Evolutionary conservation across 2,113 vertebrate species (phyloP).

Genomic region (Hydrochoerus hydrochaeris): DNA sequence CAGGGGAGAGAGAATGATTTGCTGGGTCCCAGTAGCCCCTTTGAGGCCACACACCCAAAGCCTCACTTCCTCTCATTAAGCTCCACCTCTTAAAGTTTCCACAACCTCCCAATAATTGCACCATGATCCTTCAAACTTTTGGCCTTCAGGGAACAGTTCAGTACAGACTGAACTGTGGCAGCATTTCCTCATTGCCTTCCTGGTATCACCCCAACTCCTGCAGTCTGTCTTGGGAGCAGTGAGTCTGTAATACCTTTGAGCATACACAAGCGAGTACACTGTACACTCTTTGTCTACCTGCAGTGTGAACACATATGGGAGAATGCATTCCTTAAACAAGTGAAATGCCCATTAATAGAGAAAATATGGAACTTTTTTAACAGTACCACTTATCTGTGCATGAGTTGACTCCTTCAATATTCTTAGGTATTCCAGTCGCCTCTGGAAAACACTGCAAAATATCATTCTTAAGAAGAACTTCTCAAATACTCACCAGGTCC

Average conservation of each 20-base stretch:
- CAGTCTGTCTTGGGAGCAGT: fast-evolving
- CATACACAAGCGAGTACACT: too few species aligned
- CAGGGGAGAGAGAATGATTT: background rate
- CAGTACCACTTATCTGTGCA: background rate
- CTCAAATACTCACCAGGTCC: constrained; percentile 36
- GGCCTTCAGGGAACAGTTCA: background rate
- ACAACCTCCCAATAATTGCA: background rate
- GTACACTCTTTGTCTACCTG: background rate
- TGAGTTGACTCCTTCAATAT: background rate
- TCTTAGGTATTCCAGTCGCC: too few species aligned
- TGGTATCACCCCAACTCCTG: fast-evolving
- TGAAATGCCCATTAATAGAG: background rate
- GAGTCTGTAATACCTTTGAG: background rate
- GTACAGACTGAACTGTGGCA: background rate
- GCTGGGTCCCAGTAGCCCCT: background rate
- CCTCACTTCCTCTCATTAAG: background rate
- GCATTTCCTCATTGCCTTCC: background rate
- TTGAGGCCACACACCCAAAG: background rate
- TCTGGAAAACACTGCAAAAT: background rate
- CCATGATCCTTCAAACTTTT: background rate
- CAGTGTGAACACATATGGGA: background rate
- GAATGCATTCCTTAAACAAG: background rate
- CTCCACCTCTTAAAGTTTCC: background rate
- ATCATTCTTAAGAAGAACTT: background rate
- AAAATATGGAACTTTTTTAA: background rate